A percentile compares a stretch with the other conserved stretches of the same genome.
These are phyloP conservation scores for Drosophila erecta DNA, from an alignment of 1,140 invertebrate genomes.

Conservation along the genomic window DNA sequence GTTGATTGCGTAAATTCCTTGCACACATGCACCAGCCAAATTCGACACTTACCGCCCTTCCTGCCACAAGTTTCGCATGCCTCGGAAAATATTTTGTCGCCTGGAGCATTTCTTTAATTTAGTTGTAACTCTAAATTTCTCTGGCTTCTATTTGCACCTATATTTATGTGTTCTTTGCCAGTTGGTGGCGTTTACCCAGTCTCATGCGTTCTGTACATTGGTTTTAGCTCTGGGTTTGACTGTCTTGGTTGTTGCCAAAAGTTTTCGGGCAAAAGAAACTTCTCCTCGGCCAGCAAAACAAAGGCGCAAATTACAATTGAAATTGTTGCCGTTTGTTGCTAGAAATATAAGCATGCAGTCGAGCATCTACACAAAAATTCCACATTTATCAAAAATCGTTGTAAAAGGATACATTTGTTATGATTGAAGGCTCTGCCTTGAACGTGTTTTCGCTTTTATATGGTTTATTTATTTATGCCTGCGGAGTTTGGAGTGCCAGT, in stretches of 20 bases:
- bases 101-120: constrained; percentile 76
- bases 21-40: constrained; percentile 43
- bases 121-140: constrained; percentile 67
- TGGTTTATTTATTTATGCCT: too few species aligned
- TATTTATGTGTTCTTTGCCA: constrained; percentile 18
- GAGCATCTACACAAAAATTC: background rate
- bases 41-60: constrained; percentile 24
- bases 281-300: constrained; percentile 68
- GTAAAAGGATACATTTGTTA: too few species aligned
- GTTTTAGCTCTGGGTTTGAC: constrained; percentile 45
- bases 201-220: constrained; percentile 14
- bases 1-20: constrained; percentile 63
- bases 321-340: constrained; percentile 54
- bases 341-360: constrained; percentile 10
- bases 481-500: too few species aligned
- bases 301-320: constrained; percentile 75
- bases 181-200: constrained; percentile 13
- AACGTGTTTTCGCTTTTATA: too few species aligned
- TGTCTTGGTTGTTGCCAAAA: constrained; percentile 60
- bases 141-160: constrained; percentile 18
- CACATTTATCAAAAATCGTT: constrained; percentile 5
- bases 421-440: too few species aligned
- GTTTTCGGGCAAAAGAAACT: constrained; percentile 64
- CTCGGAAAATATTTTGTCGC: constrained; percentile 71
- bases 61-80: constrained; percentile 21